Evolutionary conservation across 2,797 vertebrate species (phyloP).

Genomic region (Sebastes nivosus): DNA sequence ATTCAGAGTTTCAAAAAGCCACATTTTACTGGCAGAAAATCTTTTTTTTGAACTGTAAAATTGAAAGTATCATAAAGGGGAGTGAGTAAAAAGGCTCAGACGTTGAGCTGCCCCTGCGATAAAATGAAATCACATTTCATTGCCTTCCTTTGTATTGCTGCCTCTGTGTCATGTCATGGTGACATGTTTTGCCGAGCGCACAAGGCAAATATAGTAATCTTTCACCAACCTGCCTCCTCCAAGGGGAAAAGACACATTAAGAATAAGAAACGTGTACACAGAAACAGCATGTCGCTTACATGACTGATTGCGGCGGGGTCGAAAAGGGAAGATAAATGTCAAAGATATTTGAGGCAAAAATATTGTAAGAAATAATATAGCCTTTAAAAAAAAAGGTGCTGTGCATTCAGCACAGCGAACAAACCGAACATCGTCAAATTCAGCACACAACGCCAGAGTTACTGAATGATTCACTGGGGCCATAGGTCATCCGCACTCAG

Average conservation of each 20-base stretch:
- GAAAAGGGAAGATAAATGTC: background rate
- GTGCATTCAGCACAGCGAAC: constrained; percentile 8
- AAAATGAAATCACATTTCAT: constrained; percentile 15
- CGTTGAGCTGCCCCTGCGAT: background rate
- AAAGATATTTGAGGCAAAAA: background rate
- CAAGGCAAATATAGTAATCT: constrained; percentile 26
- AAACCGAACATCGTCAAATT: background rate
- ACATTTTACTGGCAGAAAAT: background rate
- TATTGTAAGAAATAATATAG: background rate
- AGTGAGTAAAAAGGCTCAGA: background rate
- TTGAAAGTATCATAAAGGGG: background rate
- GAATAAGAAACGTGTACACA: background rate
- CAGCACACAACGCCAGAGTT: constrained; percentile 32
- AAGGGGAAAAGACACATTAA: constrained; percentile 41
- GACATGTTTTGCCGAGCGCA: constrained; percentile 7
- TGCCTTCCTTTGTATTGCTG: background rate
- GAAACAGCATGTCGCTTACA: background rate
- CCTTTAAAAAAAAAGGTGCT: constrained; percentile 7
- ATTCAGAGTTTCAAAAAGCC: background rate
- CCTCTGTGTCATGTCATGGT: background rate
- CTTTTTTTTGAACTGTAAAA: background rate
- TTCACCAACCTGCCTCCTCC: constrained; percentile 31
- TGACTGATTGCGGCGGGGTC: constrained; percentile 1
- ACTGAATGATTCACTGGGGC: constrained; percentile 59
- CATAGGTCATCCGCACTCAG: constrained; percentile 40